Evolutionary conservation across 2,888 invertebrate species (phyloP).

Genomic region (Ceriagrion tenellum): DNA sequence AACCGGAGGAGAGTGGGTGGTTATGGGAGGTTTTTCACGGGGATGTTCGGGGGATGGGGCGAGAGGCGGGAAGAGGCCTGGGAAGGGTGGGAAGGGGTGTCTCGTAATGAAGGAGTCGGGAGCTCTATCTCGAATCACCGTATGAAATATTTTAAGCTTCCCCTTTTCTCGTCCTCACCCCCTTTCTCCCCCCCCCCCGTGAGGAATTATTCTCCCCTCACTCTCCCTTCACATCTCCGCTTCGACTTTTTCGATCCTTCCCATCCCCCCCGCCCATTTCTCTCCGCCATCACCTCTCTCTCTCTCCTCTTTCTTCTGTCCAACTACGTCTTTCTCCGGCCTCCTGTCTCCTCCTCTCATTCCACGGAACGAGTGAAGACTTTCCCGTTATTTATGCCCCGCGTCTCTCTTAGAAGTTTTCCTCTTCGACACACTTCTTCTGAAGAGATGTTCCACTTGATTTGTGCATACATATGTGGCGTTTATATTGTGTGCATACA

Average conservation of each 20-base stretch:
- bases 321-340: no score
- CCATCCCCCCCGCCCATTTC: no score
- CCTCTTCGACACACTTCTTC: no score
- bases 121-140: constrained; percentile 14
- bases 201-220: no score
- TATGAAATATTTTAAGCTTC: constrained; percentile 26
- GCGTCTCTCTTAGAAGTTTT: no score
- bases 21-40: not conserved
- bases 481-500: no score
- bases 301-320: no score
- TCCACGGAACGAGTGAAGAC: not conserved
- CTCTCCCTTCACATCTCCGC: not conserved
- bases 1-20: not conserved
- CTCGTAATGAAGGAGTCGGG: constrained; percentile 15
- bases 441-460: no score
- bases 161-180: not conserved
- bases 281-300: no score
- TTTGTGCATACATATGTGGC: no score
- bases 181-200: not conserved
- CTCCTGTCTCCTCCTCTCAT: not conserved
- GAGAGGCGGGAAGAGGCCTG: not conserved
- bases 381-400: no score
- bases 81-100: not conserved
- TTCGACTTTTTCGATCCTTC: not conserved
- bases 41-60: not conserved